phyloP scores from a whole-genome alignment of 2,797 vertebrate species.

The Columba guinea region DNA sequence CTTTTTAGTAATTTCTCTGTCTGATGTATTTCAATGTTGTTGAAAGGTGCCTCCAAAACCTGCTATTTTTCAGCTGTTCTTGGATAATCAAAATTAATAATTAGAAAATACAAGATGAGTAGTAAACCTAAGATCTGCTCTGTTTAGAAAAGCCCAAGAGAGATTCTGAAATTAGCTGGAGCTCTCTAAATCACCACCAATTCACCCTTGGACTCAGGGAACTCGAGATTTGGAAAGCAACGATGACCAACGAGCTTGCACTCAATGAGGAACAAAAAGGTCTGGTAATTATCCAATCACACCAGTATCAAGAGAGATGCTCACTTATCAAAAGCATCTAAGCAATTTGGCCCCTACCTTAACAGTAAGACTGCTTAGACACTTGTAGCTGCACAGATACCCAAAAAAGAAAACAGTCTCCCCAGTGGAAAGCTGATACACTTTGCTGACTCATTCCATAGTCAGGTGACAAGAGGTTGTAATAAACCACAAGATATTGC shows the following conservation, averaged over 20 bases:
- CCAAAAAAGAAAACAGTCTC: neutral
- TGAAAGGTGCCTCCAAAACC: neutral
- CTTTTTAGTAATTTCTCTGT: neutral
- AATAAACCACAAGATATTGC: neutral
- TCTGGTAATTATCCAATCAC: neutral
- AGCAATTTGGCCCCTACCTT: neutral
- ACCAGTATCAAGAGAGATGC: neutral
- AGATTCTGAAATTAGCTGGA: neutral
- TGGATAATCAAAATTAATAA: neutral
- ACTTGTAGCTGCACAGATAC: neutral
- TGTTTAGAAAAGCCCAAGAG: neutral
- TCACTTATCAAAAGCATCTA: neutral
- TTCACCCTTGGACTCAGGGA: neutral
- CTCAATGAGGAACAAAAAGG: neutral
- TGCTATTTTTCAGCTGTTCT: neutral
- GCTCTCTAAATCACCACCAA: neutral
- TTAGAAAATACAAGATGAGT: neutral
- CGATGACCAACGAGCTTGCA: neutral
- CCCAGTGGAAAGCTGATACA: neutral
- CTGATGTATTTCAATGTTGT: neutral
- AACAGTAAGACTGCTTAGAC: neutral
- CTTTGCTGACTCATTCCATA: neutral
- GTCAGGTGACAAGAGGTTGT: neutral
- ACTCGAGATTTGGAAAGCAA: neutral
- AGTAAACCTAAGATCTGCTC: neutral